Percentiles rank a stretch among this genome's conserved stretches.
These are phyloP conservation scores for Sorex araneus DNA, from an alignment of 2,113 vertebrate genomes.

Conservation along the genomic window DNA sequence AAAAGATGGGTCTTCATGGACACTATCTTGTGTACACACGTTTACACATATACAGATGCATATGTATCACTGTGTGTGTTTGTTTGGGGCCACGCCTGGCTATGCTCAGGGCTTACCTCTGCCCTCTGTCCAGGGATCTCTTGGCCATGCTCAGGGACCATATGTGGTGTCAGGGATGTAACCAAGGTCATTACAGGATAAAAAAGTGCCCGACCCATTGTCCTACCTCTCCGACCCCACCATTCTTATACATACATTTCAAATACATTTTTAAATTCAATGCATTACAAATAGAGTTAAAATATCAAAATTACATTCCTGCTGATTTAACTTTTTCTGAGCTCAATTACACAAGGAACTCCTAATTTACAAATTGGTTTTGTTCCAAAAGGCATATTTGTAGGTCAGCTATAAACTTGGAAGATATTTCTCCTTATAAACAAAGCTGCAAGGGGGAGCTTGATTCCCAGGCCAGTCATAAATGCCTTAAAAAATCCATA, in stretches of 20 bases:
- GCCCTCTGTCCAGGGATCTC: no score
- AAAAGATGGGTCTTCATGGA: background rate
- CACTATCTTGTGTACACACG: background rate
- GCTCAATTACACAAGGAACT: background rate
- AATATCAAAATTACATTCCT: background rate
- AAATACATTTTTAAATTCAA: no score
- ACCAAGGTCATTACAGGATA: no score
- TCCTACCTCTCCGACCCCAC: no score
- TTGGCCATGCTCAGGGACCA: no score
- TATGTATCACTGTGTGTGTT: no score
- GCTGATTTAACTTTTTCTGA: background rate
- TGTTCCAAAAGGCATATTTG: constrained; percentile 18
- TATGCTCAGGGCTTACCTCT: no score
- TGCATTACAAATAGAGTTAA: background rate
- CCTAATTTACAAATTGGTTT: constrained; percentile 5
- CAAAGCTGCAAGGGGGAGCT: background rate
- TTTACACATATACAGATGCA: no score
- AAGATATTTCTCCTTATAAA: constrained; percentile 30
- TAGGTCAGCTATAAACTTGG: constrained; percentile 12
- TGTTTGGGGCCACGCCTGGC: no score
- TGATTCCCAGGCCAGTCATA: background rate
- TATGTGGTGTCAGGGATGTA: no score
- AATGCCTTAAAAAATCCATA: constrained; percentile 46
- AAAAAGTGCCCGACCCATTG: no score
- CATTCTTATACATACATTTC: no score